These are phyloP conservation scores for Upupa epops DNA, from an alignment of 2,113 vertebrate genomes.

Conservation along the genomic window DNA sequence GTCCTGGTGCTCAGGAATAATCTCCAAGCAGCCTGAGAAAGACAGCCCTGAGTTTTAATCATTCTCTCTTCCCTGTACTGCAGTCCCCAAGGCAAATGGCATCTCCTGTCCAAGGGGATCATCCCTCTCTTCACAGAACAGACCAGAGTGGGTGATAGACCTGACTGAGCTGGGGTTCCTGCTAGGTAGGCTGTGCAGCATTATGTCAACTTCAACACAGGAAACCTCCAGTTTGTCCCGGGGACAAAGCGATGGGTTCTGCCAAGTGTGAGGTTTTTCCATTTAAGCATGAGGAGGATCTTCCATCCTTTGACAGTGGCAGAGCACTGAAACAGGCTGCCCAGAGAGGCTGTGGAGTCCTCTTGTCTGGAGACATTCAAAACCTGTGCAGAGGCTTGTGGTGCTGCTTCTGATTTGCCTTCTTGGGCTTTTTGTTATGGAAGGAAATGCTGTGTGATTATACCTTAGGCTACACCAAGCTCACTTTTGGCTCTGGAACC, in stretches of 20 bases:
- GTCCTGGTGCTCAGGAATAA: background rate
- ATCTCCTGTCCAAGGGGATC: background rate
- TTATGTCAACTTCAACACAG: background rate
- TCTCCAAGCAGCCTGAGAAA: background rate
- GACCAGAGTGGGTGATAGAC: background rate
- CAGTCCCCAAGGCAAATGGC: background rate
- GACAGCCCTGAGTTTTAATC: too few relatives aligned
- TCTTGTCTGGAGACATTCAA: too few relatives aligned
- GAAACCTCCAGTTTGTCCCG: background rate
- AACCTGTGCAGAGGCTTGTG: background rate
- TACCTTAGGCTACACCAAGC: background rate
- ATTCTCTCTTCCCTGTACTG: background rate
- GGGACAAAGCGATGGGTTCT: background rate
- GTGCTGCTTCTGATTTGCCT: background rate
- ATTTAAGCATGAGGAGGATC: background rate
- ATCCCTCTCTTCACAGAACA: background rate
- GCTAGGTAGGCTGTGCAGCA: background rate
- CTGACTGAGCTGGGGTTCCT: background rate
- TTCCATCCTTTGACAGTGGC: background rate
- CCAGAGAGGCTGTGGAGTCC: too few relatives aligned
- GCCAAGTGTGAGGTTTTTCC: background rate
- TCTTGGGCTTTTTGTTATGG: constrained; percentile 28
- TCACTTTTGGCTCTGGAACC: background rate
- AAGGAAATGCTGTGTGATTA: constrained; percentile 21
- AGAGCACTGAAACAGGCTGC: too few relatives aligned